Conservation (phyloP, 1,140 invertebrate species). For the Nasonia vitripennis region DNA sequence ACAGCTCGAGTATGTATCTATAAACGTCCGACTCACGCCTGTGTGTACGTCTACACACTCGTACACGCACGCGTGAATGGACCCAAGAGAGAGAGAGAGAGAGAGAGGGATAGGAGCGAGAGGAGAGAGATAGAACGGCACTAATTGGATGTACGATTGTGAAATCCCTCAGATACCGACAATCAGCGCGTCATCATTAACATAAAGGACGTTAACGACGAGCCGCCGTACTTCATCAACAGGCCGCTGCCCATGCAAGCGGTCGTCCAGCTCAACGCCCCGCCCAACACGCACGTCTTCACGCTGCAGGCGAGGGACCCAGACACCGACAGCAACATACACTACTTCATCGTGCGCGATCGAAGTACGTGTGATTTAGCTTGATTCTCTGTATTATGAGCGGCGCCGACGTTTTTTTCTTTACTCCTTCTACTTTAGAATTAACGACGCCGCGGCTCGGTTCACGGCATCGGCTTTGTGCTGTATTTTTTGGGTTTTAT, state of each 20-base stretch:
- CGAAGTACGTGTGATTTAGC: conserved; percentile 75
- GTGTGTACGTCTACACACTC: not conserved
- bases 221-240: conserved; percentile 97
- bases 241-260: conserved; percentile 96
- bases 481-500: not conserved
- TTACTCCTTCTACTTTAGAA: not conserved
- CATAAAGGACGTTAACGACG: conserved; percentile 96
- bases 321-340: conserved; percentile 95
- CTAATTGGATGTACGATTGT: conserved; percentile 25
- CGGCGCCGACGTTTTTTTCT: too few relatives aligned
- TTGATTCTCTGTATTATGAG: too few relatives aligned
- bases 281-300: conserved; percentile 95
- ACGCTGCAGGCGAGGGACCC: conserved; percentile 96
- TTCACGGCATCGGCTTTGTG: not conserved
- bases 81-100: not conserved
- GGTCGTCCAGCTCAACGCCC: conserved; percentile 94
- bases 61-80: not conserved
- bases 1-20: not conserved
- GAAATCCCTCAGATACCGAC: conserved; percentile 86
- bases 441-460: not conserved
- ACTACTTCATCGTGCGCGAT: conserved; percentile 95
- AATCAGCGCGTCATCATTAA: conserved; percentile 96
- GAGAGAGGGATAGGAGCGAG: not conserved
- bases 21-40: not conserved
- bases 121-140: not conserved